Conservation (phyloP, 2,113 vertebrate species). For the Terrapene triunguis region DNA sequence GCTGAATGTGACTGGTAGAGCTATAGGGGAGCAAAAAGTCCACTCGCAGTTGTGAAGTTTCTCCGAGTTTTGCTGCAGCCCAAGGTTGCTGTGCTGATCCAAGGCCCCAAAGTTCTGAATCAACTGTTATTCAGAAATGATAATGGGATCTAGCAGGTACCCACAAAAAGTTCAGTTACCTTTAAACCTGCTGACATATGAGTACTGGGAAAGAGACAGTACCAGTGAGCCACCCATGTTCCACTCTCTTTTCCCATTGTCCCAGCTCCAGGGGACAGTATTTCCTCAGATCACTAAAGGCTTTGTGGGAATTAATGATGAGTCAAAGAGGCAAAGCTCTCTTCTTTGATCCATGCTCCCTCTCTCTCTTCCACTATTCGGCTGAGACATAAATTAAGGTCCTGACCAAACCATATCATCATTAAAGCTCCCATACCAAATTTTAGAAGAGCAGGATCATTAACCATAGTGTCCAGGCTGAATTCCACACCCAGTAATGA, state of each 20-base stretch:
- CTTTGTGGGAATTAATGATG: not conserved
- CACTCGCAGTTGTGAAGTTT: not conserved
- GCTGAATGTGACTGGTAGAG: not conserved
- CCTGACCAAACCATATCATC: not conserved
- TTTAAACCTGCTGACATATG: not conserved
- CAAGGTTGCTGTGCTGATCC: not conserved
- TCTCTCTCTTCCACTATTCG: not conserved
- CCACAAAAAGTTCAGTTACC: not conserved
- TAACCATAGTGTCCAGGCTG: not conserved
- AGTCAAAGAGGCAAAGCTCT: not conserved
- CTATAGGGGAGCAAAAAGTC: not conserved
- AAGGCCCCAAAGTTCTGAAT: not conserved
- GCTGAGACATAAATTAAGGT: not conserved
- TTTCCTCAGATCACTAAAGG: not conserved
- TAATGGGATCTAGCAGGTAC: not conserved
- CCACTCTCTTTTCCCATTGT: rapidly evolving
- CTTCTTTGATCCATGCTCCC: not conserved
- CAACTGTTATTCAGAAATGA: not conserved
- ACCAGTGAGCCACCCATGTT: rapidly evolving
- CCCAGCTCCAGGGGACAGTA: not conserved
- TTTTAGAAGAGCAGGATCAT: not conserved
- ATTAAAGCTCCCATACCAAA: not conserved
- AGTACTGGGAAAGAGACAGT: not conserved
- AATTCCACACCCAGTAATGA: not conserved
- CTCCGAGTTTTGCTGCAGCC: not conserved